Conservation (phyloP, 2,113 vertebrate species). For the Cryptotis parvus region DNA sequence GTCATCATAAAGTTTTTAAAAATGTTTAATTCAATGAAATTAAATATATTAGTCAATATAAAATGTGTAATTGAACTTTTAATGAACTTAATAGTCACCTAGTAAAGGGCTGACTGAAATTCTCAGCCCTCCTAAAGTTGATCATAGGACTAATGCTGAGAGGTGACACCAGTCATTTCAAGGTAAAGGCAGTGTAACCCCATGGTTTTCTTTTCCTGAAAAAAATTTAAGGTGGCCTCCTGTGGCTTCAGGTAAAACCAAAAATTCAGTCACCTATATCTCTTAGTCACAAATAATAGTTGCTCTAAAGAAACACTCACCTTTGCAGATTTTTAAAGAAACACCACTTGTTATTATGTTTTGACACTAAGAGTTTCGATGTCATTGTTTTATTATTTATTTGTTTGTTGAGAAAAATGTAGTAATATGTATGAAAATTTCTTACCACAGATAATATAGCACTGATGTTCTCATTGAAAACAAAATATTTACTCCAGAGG, state of each 20-base stretch:
- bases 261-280: background rate
- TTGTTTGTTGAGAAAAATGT: background rate
- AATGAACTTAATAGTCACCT: background rate
- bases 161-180: background rate
- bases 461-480: conserved; percentile 1
- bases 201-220: background rate
- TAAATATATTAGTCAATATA: background rate
- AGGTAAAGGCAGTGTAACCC: background rate
- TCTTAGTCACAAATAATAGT: background rate
- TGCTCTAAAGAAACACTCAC: background rate
- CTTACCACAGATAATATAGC: conserved; percentile 3
- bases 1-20: background rate
- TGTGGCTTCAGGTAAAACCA: background rate
- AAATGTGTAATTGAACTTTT: background rate
- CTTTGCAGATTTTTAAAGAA: background rate
- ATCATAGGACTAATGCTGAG: background rate
- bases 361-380: background rate
- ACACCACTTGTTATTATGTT: background rate
- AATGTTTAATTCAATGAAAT: background rate
- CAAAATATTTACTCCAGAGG: background rate
- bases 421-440: background rate
- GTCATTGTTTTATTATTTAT: too few species aligned
- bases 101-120: background rate
- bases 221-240: background rate
- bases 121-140: background rate